Conservation (phyloP, 1,140 invertebrate genomes). For the Ostrea denselamellosa region DNA sequence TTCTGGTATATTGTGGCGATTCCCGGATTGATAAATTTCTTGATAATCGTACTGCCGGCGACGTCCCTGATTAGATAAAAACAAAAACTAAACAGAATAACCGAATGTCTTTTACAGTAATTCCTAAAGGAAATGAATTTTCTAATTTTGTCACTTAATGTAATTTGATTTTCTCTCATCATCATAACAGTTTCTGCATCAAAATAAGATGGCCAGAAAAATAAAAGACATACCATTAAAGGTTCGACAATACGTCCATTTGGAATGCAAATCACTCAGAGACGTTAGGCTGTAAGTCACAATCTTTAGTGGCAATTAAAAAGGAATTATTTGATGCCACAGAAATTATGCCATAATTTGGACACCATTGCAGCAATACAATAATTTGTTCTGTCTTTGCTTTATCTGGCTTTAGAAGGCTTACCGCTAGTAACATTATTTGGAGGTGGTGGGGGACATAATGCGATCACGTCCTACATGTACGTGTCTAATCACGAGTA, state of each 20-base stretch:
- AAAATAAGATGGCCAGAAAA: conserved; percentile 33
- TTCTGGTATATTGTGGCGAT: conserved; percentile 33
- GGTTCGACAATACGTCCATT: background rate
- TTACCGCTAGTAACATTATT: too few species aligned
- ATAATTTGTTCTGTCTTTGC: background rate
- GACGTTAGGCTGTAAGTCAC: background rate
- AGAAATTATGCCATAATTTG: background rate
- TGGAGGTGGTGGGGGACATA: too few species aligned
- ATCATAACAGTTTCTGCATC: conserved; percentile 33
- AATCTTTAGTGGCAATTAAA: conserved; percentile 28
- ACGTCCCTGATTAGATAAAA: conserved; percentile 32
- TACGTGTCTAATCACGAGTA: too few species aligned
- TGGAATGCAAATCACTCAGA: conserved; percentile 7
- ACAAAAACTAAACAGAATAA: conserved; percentile 32
- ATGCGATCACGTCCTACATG: too few species aligned
- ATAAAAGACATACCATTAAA: conserved; percentile 18
- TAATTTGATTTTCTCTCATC: conserved; percentile 38
- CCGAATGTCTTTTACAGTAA: conserved; percentile 35
- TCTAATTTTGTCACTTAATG: conserved; percentile 40
- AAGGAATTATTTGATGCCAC: conserved; percentile 28
- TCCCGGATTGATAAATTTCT: conserved; percentile 30
- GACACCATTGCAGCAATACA: background rate
- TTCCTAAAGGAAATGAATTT: conserved; percentile 36
- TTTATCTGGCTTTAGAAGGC: background rate
- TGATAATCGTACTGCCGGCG: conserved; percentile 18